Percentiles rank a stretch among this genome's conserved stretches.
Conservation (phyloP, 2,888 invertebrate genomes). For the Eilema depressum region DNA sequence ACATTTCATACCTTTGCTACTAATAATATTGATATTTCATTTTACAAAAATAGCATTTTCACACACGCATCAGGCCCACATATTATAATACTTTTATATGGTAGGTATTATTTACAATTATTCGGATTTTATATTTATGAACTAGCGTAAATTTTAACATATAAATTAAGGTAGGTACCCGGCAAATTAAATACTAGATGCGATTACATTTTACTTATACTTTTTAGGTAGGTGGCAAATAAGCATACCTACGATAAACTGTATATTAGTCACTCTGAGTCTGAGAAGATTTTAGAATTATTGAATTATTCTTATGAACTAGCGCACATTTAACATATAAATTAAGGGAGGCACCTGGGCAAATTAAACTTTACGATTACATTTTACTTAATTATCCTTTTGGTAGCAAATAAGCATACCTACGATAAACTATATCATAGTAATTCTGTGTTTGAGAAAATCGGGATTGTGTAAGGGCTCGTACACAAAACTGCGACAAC, state of each 20-base stretch:
- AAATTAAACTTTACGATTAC: not conserved
- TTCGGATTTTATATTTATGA: not conserved
- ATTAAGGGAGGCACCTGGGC: not conserved
- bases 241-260: not conserved
- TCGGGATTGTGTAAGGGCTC: too few relatives aligned
- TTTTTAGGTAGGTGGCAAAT: not conserved
- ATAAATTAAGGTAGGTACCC: not conserved
- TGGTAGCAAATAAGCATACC: not conserved
- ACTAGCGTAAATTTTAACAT: not conserved
- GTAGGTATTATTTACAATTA: not conserved
- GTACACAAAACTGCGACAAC: too few relatives aligned
- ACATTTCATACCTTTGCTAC: not conserved
- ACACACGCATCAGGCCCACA: not conserved
- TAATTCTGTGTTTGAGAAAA: too few relatives aligned
- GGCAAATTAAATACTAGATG: not conserved
- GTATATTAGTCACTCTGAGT: too few relatives aligned
- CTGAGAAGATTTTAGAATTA: too few relatives aligned
- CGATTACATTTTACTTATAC: not conserved
- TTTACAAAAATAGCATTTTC: not conserved
- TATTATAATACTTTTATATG: not conserved
- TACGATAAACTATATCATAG: too few relatives aligned
- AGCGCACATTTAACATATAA: not conserved
- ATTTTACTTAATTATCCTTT: not conserved
- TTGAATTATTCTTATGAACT: not conserved
- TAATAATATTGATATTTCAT: constrained; percentile 2